These are phyloP conservation scores for Colistium nudipinnis DNA, from an alignment of 2,113 vertebrate genomes.

Conservation along the genomic window DNA sequence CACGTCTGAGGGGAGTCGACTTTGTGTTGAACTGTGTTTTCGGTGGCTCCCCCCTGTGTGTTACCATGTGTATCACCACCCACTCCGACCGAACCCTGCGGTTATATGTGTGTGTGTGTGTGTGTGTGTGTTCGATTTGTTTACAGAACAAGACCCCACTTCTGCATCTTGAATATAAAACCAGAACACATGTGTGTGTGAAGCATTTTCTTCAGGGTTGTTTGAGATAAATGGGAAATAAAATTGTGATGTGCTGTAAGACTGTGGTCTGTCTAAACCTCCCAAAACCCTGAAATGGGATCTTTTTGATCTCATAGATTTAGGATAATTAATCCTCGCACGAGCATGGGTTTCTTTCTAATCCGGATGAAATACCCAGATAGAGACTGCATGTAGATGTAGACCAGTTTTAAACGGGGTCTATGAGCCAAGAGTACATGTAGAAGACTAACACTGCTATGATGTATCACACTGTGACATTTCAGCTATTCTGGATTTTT, in stretches of 20 bases:
- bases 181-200: too few relatives aligned
- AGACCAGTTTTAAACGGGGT: background rate
- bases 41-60: background rate
- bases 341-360: background rate
- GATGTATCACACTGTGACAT: background rate
- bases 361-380: background rate
- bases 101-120: too few relatives aligned
- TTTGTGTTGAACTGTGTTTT: background rate
- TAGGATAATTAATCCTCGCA: background rate
- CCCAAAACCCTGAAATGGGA: too few relatives aligned
- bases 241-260: too few relatives aligned
- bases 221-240: too few relatives aligned
- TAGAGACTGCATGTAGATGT: conserved; percentile 10
- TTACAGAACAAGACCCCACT: too few relatives aligned
- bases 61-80: conserved; percentile 32
- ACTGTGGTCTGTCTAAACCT: too few relatives aligned
- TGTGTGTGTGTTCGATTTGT: too few relatives aligned
- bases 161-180: too few relatives aligned
- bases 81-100: background rate
- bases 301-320: background rate
- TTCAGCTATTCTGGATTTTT: conserved; percentile 1
- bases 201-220: too few relatives aligned
- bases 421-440: background rate
- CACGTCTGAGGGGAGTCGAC: conserved; percentile 18
- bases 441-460: too few relatives aligned